phyloP scores from a whole-genome alignment of 1,140 invertebrate genomes.

The Dinothrombium tinctorium region DNA sequence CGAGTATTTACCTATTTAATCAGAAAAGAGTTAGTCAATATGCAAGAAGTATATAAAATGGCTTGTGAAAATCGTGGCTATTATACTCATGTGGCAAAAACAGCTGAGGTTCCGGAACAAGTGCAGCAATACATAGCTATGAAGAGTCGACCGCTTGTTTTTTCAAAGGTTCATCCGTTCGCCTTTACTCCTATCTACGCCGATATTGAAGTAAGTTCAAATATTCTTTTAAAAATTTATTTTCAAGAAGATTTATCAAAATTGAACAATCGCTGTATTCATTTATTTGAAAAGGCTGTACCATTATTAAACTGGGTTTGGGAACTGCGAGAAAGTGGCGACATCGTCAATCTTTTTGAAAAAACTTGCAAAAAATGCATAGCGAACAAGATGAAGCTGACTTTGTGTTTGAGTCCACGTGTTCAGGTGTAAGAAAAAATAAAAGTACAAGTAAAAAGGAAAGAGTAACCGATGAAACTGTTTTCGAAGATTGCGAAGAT shows the following conservation, averaged over 20 bases:
- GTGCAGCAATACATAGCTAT: slow-evolving; percentile 68
- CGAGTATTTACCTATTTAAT: slow-evolving; percentile 94
- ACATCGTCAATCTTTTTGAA: no score
- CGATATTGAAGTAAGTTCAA: slow-evolving; percentile 51
- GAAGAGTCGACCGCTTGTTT: slow-evolving; percentile 61
- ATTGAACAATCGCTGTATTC: no score
- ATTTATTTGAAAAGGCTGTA: slow-evolving; percentile 53
- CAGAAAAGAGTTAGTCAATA: slow-evolving; percentile 76
- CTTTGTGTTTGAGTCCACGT: no score
- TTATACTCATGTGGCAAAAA: slow-evolving; percentile 72
- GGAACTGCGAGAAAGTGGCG: slow-evolving; percentile 51
- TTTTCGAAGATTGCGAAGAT: no score
- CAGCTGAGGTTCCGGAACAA: slow-evolving; percentile 73
- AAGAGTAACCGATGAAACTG: no score
- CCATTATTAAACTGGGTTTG: slow-evolving; percentile 69
- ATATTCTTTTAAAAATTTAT: no score
- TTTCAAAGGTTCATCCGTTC: slow-evolving; percentile 41
- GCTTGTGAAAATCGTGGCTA: slow-evolving; percentile 33
- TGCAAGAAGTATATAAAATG: slow-evolving; percentile 31
- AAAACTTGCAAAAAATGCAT: no score
- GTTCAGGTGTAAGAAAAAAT: no score
- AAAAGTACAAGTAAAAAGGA: no score
- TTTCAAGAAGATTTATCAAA: no score
- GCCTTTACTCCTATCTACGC: slow-evolving; percentile 83
- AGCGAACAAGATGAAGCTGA: no score